Evolutionary conservation across 2,888 invertebrate genomes (phyloP).

Genomic region (Electrophaes corylata): DNA sequence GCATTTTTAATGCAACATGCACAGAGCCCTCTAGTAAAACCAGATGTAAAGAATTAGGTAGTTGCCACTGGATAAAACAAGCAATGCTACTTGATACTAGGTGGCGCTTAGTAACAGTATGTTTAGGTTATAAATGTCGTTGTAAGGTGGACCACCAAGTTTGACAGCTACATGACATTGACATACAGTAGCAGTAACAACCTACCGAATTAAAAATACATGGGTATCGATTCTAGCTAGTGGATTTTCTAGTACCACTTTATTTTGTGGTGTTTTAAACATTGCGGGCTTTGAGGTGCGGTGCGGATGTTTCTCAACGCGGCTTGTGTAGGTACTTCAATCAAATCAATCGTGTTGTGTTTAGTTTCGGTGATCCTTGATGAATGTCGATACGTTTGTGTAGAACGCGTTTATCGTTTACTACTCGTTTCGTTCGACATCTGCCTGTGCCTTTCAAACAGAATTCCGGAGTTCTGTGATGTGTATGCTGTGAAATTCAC

Average conservation of each 20-base stretch:
- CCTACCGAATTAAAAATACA: conserved; percentile 28
- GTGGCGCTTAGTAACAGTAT: conserved; percentile 15
- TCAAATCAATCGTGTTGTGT: conserved; percentile 36
- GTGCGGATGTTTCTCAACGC: conserved; percentile 49
- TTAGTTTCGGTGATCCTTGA: conserved; percentile 69
- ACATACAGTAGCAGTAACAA: neutral
- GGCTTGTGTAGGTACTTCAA: conserved; percentile 15
- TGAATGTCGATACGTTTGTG: conserved; percentile 64
- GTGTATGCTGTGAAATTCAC: conserved; percentile 53
- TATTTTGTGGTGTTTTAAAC: conserved; percentile 36
- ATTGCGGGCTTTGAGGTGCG: conserved; percentile 32
- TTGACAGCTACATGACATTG: conserved; percentile 20
- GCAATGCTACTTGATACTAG: conserved; percentile 33
- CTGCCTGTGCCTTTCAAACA: conserved; percentile 52
- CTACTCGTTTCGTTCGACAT: conserved; percentile 58
- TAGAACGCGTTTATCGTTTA: conserved; percentile 62
- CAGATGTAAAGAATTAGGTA: neutral
- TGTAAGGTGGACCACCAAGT: neutral
- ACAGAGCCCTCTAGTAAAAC: conserved; percentile 16
- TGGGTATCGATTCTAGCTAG: conserved; percentile 3
- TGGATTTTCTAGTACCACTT: neutral
- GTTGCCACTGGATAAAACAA: too few relatives aligned
- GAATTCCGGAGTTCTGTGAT: conserved; percentile 54
- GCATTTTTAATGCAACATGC: neutral
- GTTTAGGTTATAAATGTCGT: too few relatives aligned